A percentile compares a stretch with the other conserved stretches of the same genome.
phyloP scores from a whole-genome alignment of 2,888 invertebrate species.

The Lasioglossum oenotherae region DNA sequence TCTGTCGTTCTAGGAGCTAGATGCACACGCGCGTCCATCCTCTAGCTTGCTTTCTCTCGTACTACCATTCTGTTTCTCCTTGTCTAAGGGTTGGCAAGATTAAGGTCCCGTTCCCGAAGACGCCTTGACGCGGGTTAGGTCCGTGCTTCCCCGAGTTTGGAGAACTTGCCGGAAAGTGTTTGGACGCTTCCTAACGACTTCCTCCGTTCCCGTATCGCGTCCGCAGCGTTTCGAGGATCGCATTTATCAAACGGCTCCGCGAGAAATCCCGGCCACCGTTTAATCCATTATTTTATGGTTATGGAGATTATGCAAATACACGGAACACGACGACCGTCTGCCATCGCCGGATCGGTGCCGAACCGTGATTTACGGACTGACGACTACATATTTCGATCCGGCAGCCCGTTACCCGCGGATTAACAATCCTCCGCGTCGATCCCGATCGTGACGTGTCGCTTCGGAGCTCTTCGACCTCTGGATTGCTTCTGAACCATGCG shows the following conservation, averaged over 20 bases:
- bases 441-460: background rate
- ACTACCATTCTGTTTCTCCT: slow-evolving; percentile 34
- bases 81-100: slow-evolving; percentile 67
- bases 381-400: slow-evolving; percentile 7
- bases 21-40: slow-evolving; percentile 50
- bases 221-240: slow-evolving; percentile 56
- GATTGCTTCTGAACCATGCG: background rate
- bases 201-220: slow-evolving; percentile 44
- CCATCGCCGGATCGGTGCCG: slow-evolving; percentile 17
- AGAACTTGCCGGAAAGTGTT: slow-evolving; percentile 72
- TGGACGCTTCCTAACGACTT: slow-evolving; percentile 69
- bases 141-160: slow-evolving; percentile 68
- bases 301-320: slow-evolving; percentile 53
- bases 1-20: slow-evolving; percentile 66
- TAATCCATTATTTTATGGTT: slow-evolving; percentile 52
- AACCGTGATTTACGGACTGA: slow-evolving; percentile 48
- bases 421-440: background rate
- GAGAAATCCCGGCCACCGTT: slow-evolving; percentile 41
- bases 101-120: slow-evolving; percentile 68
- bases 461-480: background rate
- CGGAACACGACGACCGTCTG: slow-evolving; percentile 1
- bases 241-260: slow-evolving; percentile 64
- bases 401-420: background rate
- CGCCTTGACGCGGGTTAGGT: slow-evolving; percentile 75
- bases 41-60: background rate